Conservation (phyloP, 1,140 invertebrate species). For the Eurosta solidaginis region DNA sequence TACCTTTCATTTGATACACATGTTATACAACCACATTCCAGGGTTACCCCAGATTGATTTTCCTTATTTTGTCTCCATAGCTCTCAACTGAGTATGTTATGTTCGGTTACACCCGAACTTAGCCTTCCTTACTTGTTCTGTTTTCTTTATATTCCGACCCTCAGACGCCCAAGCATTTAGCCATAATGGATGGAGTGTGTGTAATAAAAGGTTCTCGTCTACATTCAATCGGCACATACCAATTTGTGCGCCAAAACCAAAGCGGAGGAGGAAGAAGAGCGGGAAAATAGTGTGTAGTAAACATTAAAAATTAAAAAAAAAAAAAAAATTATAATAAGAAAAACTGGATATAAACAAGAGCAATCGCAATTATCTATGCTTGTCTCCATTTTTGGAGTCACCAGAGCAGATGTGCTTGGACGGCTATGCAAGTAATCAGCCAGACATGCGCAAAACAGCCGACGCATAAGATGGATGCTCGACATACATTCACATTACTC, state of each 20-base stretch:
- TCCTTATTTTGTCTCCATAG: too few relatives aligned
- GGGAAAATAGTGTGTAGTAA: not conserved
- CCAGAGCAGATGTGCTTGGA: slow-evolving; percentile 1
- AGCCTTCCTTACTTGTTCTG: too few relatives aligned
- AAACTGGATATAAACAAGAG: slow-evolving; percentile 3
- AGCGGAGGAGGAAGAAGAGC: not conserved
- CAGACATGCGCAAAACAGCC: too few relatives aligned
- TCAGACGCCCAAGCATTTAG: not conserved
- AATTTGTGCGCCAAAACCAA: not conserved
- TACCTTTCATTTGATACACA: too few relatives aligned
- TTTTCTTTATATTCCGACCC: not conserved
- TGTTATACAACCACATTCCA: too few relatives aligned
- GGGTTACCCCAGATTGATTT: too few relatives aligned
- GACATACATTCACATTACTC: not conserved
- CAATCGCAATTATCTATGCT: slow-evolving; percentile 17
- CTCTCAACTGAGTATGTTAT: too few relatives aligned
- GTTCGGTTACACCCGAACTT: too few relatives aligned
- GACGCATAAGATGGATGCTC: too few relatives aligned
- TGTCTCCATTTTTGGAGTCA: slow-evolving; percentile 23
- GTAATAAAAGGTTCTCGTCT: not conserved
- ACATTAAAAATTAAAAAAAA: too few relatives aligned
- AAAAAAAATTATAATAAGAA: too few relatives aligned
- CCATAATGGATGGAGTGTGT: not conserved
- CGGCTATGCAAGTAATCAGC: not conserved
- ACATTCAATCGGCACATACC: not conserved